These are phyloP conservation scores for Cyprinodon variegatus DNA, from an alignment of 2,113 vertebrate species.

Conservation along the genomic window DNA sequence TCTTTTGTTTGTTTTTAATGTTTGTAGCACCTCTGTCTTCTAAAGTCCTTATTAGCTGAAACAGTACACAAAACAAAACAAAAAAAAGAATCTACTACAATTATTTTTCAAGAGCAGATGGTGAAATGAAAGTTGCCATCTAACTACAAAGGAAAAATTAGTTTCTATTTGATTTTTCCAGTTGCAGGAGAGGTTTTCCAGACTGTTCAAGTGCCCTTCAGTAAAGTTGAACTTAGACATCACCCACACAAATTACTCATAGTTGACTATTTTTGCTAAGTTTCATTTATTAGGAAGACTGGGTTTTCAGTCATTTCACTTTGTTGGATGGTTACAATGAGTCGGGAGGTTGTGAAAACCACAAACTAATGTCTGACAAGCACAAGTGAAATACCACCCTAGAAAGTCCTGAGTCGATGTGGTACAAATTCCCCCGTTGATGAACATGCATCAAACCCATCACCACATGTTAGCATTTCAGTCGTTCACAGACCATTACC, in stretches of 20 bases:
- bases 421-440: constrained; percentile 50
- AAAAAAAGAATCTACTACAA: not conserved
- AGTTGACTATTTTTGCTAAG: constrained; percentile 52
- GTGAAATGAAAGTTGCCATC: constrained; percentile 42
- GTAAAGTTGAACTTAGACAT: constrained; percentile 45
- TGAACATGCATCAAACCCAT: constrained; percentile 63
- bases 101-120: constrained; percentile 17
- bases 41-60: not conserved
- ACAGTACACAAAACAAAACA: not conserved
- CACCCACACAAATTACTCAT: constrained; percentile 68
- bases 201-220: constrained; percentile 52
- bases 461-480: constrained; percentile 57
- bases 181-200: constrained; percentile 36
- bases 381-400: constrained; percentile 51
- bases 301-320: constrained; percentile 34
- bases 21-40: not conserved
- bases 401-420: constrained; percentile 56
- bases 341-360: constrained; percentile 41
- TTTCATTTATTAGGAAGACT: constrained; percentile 74
- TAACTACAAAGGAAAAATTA: constrained; percentile 2
- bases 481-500: constrained; percentile 58
- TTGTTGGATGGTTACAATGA: constrained; percentile 13
- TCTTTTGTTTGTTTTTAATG: not conserved
- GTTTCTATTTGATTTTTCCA: constrained; percentile 27
- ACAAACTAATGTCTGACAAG: constrained; percentile 32